Evolutionary conservation across 2,113 vertebrate genomes (phyloP).

Genomic region (Amblyornis subalaris): DNA sequence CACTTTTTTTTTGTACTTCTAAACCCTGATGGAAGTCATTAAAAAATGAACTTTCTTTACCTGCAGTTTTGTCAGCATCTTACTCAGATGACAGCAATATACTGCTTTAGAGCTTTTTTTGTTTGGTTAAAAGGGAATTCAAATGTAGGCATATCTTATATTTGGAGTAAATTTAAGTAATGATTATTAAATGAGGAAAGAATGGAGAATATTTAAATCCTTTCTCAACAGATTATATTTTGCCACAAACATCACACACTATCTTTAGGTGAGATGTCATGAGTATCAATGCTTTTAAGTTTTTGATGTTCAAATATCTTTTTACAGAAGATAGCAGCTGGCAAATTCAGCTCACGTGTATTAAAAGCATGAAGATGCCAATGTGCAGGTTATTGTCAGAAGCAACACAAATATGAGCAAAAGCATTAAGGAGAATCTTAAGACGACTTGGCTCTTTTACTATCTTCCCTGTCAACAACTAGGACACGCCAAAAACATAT

Average conservation of each 20-base stretch:
- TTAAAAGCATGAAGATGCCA: not conserved
- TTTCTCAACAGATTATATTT: not conserved
- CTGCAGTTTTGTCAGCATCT: not conserved
- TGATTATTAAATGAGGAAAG: not conserved
- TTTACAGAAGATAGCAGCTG: not conserved
- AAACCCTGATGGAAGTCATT: not conserved
- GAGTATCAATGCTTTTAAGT: not conserved
- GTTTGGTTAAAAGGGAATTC: not conserved
- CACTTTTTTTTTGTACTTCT: not conserved
- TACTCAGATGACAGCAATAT: not conserved
- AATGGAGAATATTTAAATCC: rapidly evolving
- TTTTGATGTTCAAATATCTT: not conserved
- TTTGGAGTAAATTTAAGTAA: not conserved
- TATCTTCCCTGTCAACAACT: not conserved
- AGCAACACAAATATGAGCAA: not conserved
- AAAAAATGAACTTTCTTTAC: not conserved
- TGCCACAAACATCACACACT: not conserved
- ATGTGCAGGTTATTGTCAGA: not conserved
- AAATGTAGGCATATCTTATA: not conserved
- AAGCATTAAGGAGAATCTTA: not conserved
- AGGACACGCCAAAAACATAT: not conserved
- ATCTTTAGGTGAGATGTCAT: not conserved
- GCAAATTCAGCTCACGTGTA: not conserved
- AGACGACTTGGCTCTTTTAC: not conserved
- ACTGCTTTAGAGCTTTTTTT: not conserved